Evolutionary conservation across 1,140 invertebrate species (phyloP).

Genomic region (Hyphantria cunea): DNA sequence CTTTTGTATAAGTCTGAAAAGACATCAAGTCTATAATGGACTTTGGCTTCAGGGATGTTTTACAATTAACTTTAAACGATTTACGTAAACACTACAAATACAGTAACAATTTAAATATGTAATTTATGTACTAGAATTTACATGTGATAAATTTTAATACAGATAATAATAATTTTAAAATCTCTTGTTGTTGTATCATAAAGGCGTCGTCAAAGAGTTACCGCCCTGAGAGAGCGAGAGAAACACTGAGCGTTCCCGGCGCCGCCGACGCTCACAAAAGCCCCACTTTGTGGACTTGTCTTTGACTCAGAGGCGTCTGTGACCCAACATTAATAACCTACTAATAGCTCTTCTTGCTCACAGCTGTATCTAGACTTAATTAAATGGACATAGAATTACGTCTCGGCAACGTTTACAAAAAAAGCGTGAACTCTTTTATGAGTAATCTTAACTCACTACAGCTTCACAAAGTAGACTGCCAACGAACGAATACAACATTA

Average conservation of each 20-base stretch:
- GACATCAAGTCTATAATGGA: too few relatives aligned
- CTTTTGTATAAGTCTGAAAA: too few relatives aligned
- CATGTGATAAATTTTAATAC: neutral
- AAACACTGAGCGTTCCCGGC: constrained; percentile 55
- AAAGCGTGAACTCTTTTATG: too few relatives aligned
- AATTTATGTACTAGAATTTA: neutral
- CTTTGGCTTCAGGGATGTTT: too few relatives aligned
- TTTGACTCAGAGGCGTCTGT: constrained; percentile 68
- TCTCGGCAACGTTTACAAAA: constrained; percentile 7
- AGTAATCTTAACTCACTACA: too few relatives aligned
- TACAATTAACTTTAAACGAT: too few relatives aligned
- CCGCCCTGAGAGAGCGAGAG: constrained; percentile 53
- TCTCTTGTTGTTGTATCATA: constrained; percentile 47
- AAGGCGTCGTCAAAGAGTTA: constrained; percentile 67
- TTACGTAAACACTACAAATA: too few relatives aligned
- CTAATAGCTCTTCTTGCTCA: constrained; percentile 51
- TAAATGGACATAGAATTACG: constrained; percentile 22
- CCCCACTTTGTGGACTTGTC: constrained; percentile 69
- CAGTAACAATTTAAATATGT: too few relatives aligned
- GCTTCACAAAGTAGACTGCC: too few relatives aligned
- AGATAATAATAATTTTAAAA: constrained; percentile 6
- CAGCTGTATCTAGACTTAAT: constrained; percentile 6
- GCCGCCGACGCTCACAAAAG: constrained; percentile 60
- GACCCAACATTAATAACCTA: constrained; percentile 74
- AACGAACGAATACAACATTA: constrained; percentile 33